These are phyloP conservation scores for Patiria pectinifera DNA, from an alignment of 53 echinoderm and acorn worm species.

Conservation along the genomic window DNA sequence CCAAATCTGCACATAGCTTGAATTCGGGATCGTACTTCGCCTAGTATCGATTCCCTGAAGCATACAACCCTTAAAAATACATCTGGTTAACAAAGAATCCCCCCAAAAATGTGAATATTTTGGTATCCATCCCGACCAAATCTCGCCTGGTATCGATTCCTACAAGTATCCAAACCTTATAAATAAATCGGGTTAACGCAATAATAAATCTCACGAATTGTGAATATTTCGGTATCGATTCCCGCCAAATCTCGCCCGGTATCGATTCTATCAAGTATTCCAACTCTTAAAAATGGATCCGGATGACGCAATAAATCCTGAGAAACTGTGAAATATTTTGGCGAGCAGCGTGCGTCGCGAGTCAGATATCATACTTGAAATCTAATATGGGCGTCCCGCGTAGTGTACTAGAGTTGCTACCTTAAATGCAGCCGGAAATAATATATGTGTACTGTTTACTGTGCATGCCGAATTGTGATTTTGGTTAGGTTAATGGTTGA, in stretches of 20 bases:
- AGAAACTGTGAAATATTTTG: neutral
- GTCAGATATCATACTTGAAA: neutral
- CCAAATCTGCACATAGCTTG: too few relatives aligned
- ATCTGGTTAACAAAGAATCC: too few relatives aligned
- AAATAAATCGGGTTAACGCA: neutral
- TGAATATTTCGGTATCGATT: too few relatives aligned
- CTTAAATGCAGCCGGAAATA: neutral
- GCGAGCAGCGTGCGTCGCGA: neutral
- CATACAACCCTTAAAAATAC: neutral
- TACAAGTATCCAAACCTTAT: neutral
- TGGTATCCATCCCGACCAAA: too few relatives aligned
- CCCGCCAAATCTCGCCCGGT: neutral
- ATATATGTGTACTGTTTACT: neutral
- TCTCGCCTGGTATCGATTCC: neutral
- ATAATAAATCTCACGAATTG: too few relatives aligned
- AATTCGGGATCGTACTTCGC: too few relatives aligned
- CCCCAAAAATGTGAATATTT: too few relatives aligned
- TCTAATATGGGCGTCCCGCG: neutral
- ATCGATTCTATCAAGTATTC: neutral
- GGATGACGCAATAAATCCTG: neutral
- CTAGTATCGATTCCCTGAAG: too few relatives aligned
- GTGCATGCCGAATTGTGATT: slow-evolving; percentile 1
- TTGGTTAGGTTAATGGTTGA: neutral
- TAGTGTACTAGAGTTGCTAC: neutral
- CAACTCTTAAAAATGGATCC: neutral